These are phyloP conservation scores for Muricea muricata DNA, from an alignment of 92 coral and sea anemone genomes.

Conservation along the genomic window DNA sequence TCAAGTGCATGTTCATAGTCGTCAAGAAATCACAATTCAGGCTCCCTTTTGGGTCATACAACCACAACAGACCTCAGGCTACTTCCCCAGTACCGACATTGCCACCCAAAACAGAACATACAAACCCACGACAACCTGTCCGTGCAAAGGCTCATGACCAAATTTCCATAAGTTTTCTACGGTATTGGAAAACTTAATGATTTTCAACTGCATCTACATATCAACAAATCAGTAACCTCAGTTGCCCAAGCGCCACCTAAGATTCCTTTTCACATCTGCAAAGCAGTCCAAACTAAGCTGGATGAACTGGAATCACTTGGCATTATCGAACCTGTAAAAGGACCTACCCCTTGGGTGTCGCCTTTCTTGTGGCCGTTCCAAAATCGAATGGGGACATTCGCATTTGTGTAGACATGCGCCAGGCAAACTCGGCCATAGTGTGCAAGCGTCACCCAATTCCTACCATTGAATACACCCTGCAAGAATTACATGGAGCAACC, in stretches of 20 bases:
- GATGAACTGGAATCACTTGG: constrained; percentile 12
- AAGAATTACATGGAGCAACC: constrained; percentile 24
- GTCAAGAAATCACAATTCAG: not conserved
- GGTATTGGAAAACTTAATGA: not conserved
- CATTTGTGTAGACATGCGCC: constrained; percentile 44
- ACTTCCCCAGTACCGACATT: not conserved
- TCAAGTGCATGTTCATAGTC: not conserved
- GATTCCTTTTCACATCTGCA: constrained; percentile 31
- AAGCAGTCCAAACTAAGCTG: constrained; percentile 23
- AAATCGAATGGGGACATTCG: constrained; percentile 42
- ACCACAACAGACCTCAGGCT: constrained; percentile 6
- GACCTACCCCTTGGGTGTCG: constrained; percentile 36
- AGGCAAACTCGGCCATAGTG: constrained; percentile 35
- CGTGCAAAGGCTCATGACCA: not conserved
- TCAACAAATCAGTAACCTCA: constrained; percentile 10
- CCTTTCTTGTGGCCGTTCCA: constrained; percentile 37
- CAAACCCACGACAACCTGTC: not conserved
- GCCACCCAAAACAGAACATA: not conserved
- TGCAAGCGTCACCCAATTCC: constrained; percentile 46
- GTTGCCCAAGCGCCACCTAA: constrained; percentile 45
- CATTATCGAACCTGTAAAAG: constrained; percentile 25
- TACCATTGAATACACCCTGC: constrained; percentile 46
- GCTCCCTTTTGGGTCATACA: constrained; percentile 2
- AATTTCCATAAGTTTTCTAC: not conserved
- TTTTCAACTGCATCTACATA: constrained; percentile 10